phyloP scores from a whole-genome alignment of 2,113 vertebrate species.

The Corythaeola cristata region DNA sequence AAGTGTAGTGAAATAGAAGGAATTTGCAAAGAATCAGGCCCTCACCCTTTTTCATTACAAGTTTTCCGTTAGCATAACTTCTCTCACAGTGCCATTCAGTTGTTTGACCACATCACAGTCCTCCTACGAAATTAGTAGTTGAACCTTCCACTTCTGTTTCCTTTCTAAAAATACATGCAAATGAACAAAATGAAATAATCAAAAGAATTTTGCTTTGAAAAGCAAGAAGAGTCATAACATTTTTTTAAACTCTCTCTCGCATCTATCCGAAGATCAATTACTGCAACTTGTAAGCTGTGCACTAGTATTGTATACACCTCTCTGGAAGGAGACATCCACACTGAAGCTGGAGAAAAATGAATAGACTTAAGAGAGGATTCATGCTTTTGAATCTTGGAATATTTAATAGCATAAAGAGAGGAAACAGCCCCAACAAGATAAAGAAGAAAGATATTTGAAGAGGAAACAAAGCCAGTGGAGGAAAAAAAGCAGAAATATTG shows the following conservation, averaged over 20 bases:
- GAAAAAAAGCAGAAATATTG: background rate
- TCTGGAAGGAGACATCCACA: background rate
- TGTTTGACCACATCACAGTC: background rate
- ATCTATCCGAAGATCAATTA: background rate
- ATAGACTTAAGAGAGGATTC: background rate
- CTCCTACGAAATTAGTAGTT: background rate
- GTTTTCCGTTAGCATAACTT: background rate
- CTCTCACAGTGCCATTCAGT: background rate
- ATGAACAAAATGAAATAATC: background rate
- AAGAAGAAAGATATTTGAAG: background rate
- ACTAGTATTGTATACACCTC: background rate
- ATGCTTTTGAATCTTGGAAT: background rate
- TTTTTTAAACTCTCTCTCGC: background rate
- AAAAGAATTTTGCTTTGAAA: background rate
- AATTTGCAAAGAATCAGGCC: background rate
- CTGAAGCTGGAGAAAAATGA: background rate
- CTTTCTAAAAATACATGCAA: background rate
- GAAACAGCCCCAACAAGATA: background rate
- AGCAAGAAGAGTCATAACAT: background rate
- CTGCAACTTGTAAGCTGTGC: background rate
- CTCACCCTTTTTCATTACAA: background rate
- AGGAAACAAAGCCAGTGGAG: background rate
- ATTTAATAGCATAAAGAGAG: background rate
- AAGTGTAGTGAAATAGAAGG: background rate
- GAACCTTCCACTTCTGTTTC: background rate